Evolutionary conservation across 1,140 invertebrate genomes (phyloP), one percentile per base, ranked within the genome.

Genomic region (Phenacoccus solenopsis): DNA sequence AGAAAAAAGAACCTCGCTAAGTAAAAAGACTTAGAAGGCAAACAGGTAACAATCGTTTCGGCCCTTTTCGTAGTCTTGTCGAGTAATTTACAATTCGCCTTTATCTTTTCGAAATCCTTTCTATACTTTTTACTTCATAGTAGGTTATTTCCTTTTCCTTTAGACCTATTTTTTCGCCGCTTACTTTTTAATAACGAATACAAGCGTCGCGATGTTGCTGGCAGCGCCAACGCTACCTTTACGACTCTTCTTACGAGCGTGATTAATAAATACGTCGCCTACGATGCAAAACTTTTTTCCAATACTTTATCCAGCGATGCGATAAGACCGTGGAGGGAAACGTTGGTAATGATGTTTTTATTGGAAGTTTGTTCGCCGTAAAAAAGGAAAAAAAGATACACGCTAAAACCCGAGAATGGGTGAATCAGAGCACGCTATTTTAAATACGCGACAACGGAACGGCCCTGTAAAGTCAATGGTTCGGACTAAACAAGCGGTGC

Each of bases 401-500:
- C 30, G 30, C 30, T 32, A 32, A 32, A 32, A n/a, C 38, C 20
- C 16, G 38, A 49, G 16, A 49, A 49, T 49, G 38, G 38, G 38
- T 49, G 38, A 49, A 49, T 49, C 38, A 49, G 16, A 49, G 38
- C 38, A 49, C 30, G 30, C 16, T 49, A 49, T 49, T 49, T 49
- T 49, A n/a, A 49, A 49, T 49, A 49, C 38, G 38, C 38, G 38
- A 49, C 38, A n/a, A 49, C 38, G 38, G 38, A 49, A 49, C 38
- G 38, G 38, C 38, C 38, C 12, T 49, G 38, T 49, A 64, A 64
- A 64, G 59, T 64, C 59, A 64, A 64, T 64, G 59, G 59, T 27
- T 64, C 59, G 59, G 59, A 64, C 59, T 64, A 64, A 64, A 64
- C 59, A 64, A 10, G 59, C 59, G 59, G 22, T 27, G 59, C 25